Evolutionary conservation across 2,888 invertebrate genomes (phyloP), one percentile per base, ranked within the genome.

Genomic region (Dermolepida albohirtum): DNA sequence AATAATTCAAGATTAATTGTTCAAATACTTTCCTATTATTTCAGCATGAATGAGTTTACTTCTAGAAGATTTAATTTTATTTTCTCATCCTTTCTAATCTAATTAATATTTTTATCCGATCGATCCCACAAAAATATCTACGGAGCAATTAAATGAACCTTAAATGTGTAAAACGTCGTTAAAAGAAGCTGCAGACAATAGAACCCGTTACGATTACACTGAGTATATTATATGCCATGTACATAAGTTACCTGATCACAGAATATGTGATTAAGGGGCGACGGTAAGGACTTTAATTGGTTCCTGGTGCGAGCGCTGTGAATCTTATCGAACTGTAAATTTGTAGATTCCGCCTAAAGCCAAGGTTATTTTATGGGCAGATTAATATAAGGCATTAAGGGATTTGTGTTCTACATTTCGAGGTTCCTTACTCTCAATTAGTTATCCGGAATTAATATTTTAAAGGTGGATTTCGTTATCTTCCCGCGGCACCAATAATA

Each of bases 371-470:
- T 64, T 52, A 64, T 52, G 64, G 50, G 22, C 66, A 29, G 66
- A 66, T 66, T 66, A 66, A 66, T 66, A 66, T 57, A 66, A 66
- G 34, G 59, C 66, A 66, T 66, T 66, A 66, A 27, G 40, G 59
- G 66, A 59, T 59, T 59, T 59, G 66, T 66, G 59, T 66, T 66
- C 66, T 29, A 59, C 66, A 66, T 59, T 66, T 41, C 59, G 44
- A 57, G 50, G 66, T 59, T 51, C 50, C 57, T 66, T 43, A 59
- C 41, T 66, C 66, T 66, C 66, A 66, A 66, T 66, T 66, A 66
- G 66, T 66, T 66, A 66, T 66, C 50, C 59, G 59, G 59, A 66
- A 66, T 66, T 66, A 66, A 66, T 66, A 66, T 59, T 66, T 66
- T 66, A 66, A 66, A 57, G 50, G 66, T 59, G 59, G 51, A 59